These are phyloP conservation scores for Panagrolaimus sp. DNA, from an alignment of 1,140 invertebrate genomes.

Conservation along the genomic window DNA sequence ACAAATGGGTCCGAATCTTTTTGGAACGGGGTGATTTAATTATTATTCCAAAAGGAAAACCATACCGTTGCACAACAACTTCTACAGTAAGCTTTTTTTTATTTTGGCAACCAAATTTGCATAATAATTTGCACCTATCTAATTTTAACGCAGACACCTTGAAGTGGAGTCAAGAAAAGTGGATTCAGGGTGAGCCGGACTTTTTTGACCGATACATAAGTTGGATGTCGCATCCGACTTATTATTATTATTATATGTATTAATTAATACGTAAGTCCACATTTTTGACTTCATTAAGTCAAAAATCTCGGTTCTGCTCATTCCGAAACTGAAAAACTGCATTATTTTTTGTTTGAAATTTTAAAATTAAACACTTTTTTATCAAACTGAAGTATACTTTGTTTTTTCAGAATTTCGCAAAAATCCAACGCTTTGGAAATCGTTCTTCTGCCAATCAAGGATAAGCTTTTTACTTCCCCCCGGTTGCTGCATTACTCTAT, in stretches of 20 bases:
- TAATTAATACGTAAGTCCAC: no score
- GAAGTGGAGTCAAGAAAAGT: neutral
- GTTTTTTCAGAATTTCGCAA: conserved; percentile 48
- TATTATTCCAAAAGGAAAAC: conserved; percentile 40
- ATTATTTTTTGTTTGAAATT: no score
- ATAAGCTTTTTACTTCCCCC: neutral
- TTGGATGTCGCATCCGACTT: no score
- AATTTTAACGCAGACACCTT: no score
- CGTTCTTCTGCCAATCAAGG: conserved; percentile 25
- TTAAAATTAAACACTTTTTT: no score
- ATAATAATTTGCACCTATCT: no score
- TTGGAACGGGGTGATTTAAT: conserved; percentile 43
- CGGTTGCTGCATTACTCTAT: neutral
- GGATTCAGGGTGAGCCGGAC: neutral
- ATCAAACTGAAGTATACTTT: no score
- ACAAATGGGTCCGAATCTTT: conserved; percentile 43
- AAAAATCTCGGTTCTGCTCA: no score
- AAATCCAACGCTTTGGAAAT: conserved; percentile 49
- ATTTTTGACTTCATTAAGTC: no score
- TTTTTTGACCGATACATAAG: no score
- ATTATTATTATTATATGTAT: no score
- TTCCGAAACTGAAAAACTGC: no score
- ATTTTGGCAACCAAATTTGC: neutral
- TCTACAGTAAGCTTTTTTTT: conserved; percentile 35
- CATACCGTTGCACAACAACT: conserved; percentile 42